Evolutionary conservation across 2,113 vertebrate genomes (phyloP).

Genomic region (Myotis davidii): DNA sequence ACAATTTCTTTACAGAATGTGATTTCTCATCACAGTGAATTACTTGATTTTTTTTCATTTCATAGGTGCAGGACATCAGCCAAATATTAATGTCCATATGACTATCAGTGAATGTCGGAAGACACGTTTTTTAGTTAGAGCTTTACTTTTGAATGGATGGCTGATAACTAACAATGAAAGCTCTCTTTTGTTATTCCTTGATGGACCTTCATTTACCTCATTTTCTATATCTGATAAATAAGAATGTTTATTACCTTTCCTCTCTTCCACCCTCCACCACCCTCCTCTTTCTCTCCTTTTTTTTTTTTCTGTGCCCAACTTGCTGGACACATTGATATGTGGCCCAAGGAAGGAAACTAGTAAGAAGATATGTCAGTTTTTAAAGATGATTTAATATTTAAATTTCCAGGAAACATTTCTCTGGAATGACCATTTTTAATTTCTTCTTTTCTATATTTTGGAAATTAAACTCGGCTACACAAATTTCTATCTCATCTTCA

Average conservation of each 20-base stretch:
- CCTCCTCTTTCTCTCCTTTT: neutral
- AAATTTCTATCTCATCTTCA: neutral
- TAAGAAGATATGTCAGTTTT: neutral
- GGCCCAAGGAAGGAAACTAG: neutral
- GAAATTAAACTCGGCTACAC: neutral
- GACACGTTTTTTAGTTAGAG: neutral
- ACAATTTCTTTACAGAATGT: neutral
- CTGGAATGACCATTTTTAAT: neutral
- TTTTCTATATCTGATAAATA: neutral
- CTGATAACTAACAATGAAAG: neutral
- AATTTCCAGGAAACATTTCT: neutral
- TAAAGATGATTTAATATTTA: neutral
- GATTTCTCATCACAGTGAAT: slow-evolving; percentile 22
- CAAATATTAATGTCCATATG: neutral
- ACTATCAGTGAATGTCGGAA: neutral
- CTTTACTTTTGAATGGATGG: neutral
- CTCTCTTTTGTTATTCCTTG: neutral
- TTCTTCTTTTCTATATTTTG: neutral
- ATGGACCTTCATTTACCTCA: neutral
- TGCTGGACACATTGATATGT: neutral
- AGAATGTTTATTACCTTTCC: neutral
- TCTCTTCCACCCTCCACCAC: too few relatives aligned
- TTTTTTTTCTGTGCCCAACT: neutral
- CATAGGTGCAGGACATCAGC: neutral
- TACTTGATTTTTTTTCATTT: neutral